Percentiles rank a stretch among this genome's conserved stretches.
phyloP scores from a whole-genome alignment of 2,888 invertebrate species.

The Drosophila fulvimacula region DNA sequence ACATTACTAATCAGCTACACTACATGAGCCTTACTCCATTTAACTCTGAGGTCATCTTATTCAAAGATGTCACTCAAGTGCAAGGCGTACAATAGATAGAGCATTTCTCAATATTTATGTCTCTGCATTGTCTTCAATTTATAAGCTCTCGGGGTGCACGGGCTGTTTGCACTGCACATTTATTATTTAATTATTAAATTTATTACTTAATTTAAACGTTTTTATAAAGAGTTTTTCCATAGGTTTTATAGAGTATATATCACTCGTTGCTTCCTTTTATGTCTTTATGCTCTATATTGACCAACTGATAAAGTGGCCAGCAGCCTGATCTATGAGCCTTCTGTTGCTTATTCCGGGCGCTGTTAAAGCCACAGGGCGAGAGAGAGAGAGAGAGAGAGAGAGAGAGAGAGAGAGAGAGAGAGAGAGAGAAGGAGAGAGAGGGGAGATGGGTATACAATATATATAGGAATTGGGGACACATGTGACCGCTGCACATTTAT shows the following conservation, averaged over 20 bases:
- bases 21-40: too few species aligned
- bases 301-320: constrained; percentile 32
- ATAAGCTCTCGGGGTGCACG: background rate
- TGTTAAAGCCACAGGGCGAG: background rate
- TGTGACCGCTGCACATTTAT: constrained; percentile 68
- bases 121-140: too few species aligned
- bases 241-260: constrained; percentile 5
- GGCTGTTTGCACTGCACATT: background rate
- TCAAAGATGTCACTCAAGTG: too few species aligned
- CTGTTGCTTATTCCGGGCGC: constrained; percentile 1
- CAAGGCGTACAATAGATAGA: too few species aligned
- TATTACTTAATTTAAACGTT: background rate
- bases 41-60: too few species aligned
- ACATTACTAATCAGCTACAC: too few species aligned
- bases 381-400: background rate
- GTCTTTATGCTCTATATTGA: constrained; percentile 4
- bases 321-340: constrained; percentile 59
- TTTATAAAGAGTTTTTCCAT: too few species aligned
- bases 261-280: background rate
- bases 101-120: too few species aligned
- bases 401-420: background rate
- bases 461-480: constrained; percentile 38
- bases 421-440: background rate
- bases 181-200: background rate
- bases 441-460: background rate